A percentile compares a stretch with the other conserved stretches of the same genome.
These are phyloP conservation scores for Tenodera sinensis DNA, from an alignment of 2,888 invertebrate genomes.

Conservation along the genomic window DNA sequence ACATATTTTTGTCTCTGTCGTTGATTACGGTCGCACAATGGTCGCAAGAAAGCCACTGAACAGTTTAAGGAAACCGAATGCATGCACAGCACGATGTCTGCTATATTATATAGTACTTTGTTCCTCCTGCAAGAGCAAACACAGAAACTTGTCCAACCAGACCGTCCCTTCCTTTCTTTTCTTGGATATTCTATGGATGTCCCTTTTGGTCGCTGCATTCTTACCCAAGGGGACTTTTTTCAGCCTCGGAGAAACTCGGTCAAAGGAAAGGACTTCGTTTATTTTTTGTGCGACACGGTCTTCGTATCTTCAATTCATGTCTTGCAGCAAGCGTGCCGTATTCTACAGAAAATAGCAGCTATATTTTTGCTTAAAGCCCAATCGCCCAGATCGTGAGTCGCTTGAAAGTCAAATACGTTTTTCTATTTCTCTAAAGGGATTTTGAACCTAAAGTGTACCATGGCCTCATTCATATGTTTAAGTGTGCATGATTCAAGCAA, in stretches of 20 bases:
- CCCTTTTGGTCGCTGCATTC: neutral
- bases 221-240: neutral
- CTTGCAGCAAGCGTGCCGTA: neutral
- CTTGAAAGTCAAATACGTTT: too few species aligned
- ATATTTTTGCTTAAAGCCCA: neutral
- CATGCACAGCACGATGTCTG: neutral
- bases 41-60: neutral
- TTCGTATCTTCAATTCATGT: neutral
- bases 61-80: neutral
- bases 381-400: too few species aligned
- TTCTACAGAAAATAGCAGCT: neutral
- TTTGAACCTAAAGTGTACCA: too few species aligned
- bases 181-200: neutral
- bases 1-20: neutral
- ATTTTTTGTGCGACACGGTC: neutral
- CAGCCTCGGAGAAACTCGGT: neutral
- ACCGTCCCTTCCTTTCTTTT: neutral
- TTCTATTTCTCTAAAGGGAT: too few species aligned
- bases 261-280: neutral
- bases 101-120: neutral
- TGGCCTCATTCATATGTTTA: too few species aligned
- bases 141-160: neutral
- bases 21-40: neutral
- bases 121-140: neutral
- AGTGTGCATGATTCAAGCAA: too few species aligned